Evolutionary conservation across 2,888 invertebrate species (phyloP).

Genomic region (Crioceris asparagi): DNA sequence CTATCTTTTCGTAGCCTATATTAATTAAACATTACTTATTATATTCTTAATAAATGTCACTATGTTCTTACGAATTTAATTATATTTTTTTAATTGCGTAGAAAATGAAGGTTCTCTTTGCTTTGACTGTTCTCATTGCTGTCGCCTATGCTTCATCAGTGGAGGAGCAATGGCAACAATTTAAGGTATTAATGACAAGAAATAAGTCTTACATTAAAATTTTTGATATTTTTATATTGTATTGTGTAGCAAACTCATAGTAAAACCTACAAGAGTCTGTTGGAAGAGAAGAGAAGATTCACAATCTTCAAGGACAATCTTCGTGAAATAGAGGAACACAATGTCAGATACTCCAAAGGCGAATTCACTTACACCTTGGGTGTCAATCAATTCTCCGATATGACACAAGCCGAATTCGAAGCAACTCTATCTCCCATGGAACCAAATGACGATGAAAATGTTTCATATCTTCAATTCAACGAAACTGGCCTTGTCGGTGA

Average conservation of each 20-base stretch:
- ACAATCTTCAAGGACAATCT: conserved; percentile 11
- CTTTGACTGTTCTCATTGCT: too few relatives aligned
- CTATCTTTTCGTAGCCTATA: too few relatives aligned
- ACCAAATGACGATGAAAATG: too few relatives aligned
- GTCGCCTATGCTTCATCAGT: background rate
- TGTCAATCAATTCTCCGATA: conserved; percentile 12
- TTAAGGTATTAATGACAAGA: background rate
- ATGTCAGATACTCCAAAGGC: conserved; percentile 11
- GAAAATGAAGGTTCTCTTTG: too few relatives aligned
- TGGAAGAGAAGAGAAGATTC: conserved; percentile 9
- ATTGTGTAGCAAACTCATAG: conserved; percentile 9
- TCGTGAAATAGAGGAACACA: conserved; percentile 10
- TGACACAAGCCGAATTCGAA: conserved; percentile 10
- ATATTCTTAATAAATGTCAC: too few relatives aligned
- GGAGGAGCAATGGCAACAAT: background rate
- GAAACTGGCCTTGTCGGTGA: conserved; percentile 1
- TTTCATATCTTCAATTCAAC: background rate
- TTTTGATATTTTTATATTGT: too few relatives aligned
- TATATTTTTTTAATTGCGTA: too few relatives aligned
- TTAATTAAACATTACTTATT: too few relatives aligned
- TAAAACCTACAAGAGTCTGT: conserved; percentile 8
- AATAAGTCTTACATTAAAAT: too few relatives aligned
- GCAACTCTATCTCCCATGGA: background rate
- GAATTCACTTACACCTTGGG: conserved; percentile 8
- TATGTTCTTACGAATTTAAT: too few relatives aligned